Percentiles rank a stretch among this genome's conserved stretches.
Evolutionary conservation across 2,113 vertebrate genomes (phyloP).

Genomic region (Garra rufa): DNA sequence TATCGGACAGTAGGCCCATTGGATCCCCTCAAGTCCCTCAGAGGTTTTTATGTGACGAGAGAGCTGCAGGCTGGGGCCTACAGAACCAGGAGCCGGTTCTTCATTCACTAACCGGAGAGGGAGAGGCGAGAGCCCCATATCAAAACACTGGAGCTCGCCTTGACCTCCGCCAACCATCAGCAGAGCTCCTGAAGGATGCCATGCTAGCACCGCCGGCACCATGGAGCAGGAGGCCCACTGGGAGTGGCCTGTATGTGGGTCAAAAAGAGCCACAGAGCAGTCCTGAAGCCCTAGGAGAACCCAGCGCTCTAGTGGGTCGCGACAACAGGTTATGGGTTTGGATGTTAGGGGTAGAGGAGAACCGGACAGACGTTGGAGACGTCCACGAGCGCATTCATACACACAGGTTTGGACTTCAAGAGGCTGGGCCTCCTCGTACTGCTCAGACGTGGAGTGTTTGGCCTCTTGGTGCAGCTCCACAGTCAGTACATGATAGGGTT

Average conservation of each 20-base stretch:
- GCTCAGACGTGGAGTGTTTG: constrained; percentile 75
- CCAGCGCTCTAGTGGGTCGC: constrained; percentile 79
- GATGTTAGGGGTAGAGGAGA: constrained; percentile 81
- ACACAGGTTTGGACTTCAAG: constrained; percentile 78
- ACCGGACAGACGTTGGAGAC: constrained; percentile 78
- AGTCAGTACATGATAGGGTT: constrained; percentile 85
- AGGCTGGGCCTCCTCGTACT: constrained; percentile 74
- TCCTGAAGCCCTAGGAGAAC: constrained; percentile 89
- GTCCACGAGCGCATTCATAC: constrained; percentile 81
- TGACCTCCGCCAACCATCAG: constrained; percentile 83
- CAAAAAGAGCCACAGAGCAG: constrained; percentile 86
- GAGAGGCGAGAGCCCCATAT: constrained; percentile 86
- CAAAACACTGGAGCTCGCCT: constrained; percentile 90
- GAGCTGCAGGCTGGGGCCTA: constrained; percentile 78
- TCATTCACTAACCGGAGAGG: constrained; percentile 85
- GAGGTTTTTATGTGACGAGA: constrained; percentile 77
- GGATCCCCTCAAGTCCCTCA: constrained; percentile 82
- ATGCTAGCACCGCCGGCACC: constrained; percentile 80
- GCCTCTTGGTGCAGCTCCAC: constrained; percentile 77
- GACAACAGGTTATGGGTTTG: constrained; percentile 82
- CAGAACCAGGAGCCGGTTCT: constrained; percentile 71
- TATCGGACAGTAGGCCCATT: constrained; percentile 77
- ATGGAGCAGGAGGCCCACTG: constrained; percentile 79
- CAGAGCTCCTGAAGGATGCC: constrained; percentile 86
- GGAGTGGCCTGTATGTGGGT: constrained; percentile 79